These are phyloP conservation scores for Glyphotaelius pellucidus DNA, from an alignment of 2,888 invertebrate species.

Conservation along the genomic window DNA sequence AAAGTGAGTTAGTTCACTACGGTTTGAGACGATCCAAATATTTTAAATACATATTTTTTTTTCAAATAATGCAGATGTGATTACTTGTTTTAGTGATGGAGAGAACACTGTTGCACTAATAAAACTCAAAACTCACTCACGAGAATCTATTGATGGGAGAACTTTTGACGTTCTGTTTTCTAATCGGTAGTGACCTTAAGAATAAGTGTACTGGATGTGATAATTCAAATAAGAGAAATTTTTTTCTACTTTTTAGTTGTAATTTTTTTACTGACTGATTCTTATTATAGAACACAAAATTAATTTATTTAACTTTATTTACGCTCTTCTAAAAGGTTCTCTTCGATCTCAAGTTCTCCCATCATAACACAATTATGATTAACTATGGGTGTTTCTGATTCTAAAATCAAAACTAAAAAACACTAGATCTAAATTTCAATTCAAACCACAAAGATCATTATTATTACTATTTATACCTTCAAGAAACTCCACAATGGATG, in stretches of 20 bases:
- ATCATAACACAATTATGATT: background rate
- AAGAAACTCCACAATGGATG: conserved; percentile 83
- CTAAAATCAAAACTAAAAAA: background rate
- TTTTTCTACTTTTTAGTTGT: too few species aligned
- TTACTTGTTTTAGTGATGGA: background rate
- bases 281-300: too few species aligned
- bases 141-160: background rate
- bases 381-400: background rate
- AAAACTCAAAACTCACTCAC: background rate
- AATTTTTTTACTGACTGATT: too few species aligned
- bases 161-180: background rate
- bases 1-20: too few species aligned
- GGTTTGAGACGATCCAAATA: too few species aligned
- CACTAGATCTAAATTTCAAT: background rate
- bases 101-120: background rate
- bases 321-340: background rate
- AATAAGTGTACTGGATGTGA: too few species aligned
- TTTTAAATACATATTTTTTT: background rate
- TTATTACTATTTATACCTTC: conserved; percentile 72
- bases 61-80: background rate
- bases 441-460: background rate
- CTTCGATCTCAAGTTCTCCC: background rate
- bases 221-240: too few species aligned
- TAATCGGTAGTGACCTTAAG: background rate
- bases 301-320: background rate